These are phyloP conservation scores for Anseranas semipalmata DNA, from an alignment of 2,113 vertebrate species.

Conservation along the genomic window DNA sequence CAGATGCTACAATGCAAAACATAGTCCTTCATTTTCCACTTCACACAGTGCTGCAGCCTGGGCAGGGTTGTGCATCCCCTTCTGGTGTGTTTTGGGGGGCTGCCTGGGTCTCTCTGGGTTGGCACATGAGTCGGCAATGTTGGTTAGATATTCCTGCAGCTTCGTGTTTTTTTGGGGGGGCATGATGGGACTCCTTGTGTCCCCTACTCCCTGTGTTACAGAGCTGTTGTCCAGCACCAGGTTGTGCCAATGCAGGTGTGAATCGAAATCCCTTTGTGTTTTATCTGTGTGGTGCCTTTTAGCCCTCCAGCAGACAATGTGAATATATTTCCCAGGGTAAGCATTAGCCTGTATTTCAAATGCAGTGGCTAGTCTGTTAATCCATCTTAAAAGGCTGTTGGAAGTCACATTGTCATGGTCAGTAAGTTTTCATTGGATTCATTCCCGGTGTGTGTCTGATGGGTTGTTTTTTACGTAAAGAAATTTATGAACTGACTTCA, in stretches of 20 bases:
- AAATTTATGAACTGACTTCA: neutral
- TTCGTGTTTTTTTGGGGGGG: neutral
- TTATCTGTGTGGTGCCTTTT: neutral
- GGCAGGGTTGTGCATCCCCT: neutral
- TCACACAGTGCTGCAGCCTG: neutral
- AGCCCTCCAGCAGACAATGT: neutral
- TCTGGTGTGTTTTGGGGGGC: neutral
- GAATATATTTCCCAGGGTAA: neutral
- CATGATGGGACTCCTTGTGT: neutral
- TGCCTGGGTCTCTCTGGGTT: neutral
- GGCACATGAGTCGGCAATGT: neutral
- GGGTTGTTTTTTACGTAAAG: neutral
- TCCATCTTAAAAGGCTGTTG: neutral
- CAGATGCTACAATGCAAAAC: neutral
- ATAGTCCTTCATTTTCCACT: neutral
- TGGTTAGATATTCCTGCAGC: neutral
- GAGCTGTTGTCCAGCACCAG: neutral
- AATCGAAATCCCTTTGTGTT: neutral
- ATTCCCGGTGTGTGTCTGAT: slow-evolving; percentile 20
- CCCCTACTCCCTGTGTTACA: neutral
- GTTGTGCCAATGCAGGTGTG: neutral
- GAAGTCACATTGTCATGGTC: neutral
- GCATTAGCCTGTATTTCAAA: neutral
- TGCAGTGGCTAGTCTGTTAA: neutral
- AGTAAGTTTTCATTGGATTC: slow-evolving; percentile 8